Percentiles rank a stretch among this genome's conserved stretches.
Evolutionary conservation across 2,113 vertebrate species (phyloP).

Genomic region (Cardinalis cardinalis): DNA sequence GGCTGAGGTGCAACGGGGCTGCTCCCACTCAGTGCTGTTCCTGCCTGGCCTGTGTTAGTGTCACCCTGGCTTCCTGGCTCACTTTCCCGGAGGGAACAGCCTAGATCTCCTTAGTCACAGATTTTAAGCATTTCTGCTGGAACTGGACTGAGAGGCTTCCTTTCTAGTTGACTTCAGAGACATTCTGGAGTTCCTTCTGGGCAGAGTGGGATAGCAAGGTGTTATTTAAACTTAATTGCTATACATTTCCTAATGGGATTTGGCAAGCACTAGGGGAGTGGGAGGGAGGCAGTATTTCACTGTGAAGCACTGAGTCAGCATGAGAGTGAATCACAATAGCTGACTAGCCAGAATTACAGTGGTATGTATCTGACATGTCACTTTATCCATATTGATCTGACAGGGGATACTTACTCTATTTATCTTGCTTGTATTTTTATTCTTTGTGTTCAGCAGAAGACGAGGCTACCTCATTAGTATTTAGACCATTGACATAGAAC

Average conservation of each 20-base stretch:
- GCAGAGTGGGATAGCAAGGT: neutral
- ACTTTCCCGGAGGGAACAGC: neutral
- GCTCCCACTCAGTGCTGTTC: neutral
- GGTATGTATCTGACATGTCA: neutral
- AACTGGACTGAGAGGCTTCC: neutral
- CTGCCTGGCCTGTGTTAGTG: neutral
- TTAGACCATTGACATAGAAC: neutral
- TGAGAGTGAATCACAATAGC: neutral
- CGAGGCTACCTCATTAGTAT: neutral
- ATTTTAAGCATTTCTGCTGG: neutral
- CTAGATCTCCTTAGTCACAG: neutral
- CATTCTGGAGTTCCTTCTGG: neutral
- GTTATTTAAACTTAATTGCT: slow-evolving; percentile 12
- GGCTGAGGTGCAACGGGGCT: neutral
- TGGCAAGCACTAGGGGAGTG: neutral
- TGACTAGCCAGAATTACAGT: neutral
- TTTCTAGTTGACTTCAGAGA: slow-evolving; percentile 4
- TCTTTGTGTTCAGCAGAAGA: neutral
- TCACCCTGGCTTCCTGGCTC: neutral
- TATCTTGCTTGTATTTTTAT: neutral
- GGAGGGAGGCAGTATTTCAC: neutral
- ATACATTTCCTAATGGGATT: slow-evolving; percentile 10
- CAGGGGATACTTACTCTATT: neutral
- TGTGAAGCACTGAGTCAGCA: slow-evolving; percentile 14
- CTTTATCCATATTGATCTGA: slow-evolving; percentile 8